Evolutionary conservation across 2,113 vertebrate genomes (phyloP).

Genomic region (Macrotis lagotis): DNA sequence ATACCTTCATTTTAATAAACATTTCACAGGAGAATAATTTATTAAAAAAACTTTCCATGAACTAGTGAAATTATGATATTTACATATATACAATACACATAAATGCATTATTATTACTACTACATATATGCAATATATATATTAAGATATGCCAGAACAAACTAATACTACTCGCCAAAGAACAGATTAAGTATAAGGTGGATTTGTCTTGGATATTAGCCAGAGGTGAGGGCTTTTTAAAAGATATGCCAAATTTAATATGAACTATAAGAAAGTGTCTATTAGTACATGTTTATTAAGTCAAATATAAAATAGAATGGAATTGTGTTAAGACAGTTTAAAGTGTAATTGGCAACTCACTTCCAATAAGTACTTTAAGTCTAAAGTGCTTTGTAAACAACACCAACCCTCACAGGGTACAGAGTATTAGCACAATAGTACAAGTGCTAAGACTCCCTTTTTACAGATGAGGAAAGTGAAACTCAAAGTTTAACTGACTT

Average conservation of each 20-base stretch:
- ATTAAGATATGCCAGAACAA: neutral
- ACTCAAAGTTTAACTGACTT: neutral
- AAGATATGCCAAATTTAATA: neutral
- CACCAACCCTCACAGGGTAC: neutral
- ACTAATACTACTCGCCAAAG: neutral
- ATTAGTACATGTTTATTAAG: neutral
- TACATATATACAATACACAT: neutral
- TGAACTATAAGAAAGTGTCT: neutral
- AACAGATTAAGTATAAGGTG: neutral
- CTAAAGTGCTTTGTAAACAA: neutral
- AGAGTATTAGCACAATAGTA: neutral
- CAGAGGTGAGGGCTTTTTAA: neutral
- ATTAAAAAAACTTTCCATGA: slow-evolving; percentile 6
- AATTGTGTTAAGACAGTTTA: neutral
- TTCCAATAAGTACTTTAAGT: neutral
- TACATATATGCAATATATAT: neutral
- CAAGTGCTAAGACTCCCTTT: neutral
- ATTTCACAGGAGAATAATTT: neutral
- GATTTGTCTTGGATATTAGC: neutral
- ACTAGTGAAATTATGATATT: slow-evolving; percentile 25
- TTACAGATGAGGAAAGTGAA: neutral
- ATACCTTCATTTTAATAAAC: neutral
- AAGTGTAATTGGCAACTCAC: neutral
- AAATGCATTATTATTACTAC: too few relatives aligned
- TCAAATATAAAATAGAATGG: neutral